Base-by-base conservation (phyloP, 2,888 invertebrate genomes). In the Agrypnus murinus region DNA sequence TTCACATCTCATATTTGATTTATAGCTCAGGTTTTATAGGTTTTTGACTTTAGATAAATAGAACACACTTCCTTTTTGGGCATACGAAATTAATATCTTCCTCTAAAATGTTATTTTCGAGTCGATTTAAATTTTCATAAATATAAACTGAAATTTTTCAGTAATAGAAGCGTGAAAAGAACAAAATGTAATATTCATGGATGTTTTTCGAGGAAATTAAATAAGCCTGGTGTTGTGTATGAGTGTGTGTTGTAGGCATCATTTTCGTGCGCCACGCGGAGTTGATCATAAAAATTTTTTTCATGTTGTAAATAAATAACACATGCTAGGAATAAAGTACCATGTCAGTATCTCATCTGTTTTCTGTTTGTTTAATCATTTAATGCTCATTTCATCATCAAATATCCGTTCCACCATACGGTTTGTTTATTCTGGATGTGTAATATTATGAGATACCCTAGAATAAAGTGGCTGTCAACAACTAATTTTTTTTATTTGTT, bases 401-500 rank as follows among this genome's bases (percentile, higher is more conserved):
- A 69, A 69, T 69, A 66, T 72, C 69, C 63, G 69, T 57, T 65
- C 36, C 62, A 57, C 36, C 62, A 57, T 57, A 58, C 46, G 53
- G 45, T 25, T 34, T 66, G 62, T 58, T 62, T 71, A 63, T 58
- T 65, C 38, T 57, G 40, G 40, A 63, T 57, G 40, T 15, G 46
- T 36, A 17, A 17, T 38, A 55, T n/a, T 36, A 46, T n/a, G 19
- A 46, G 43, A 31, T 10, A 57, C 9, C 5, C 25, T 40, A 10
- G 17, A 66, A 14, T 19, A 25, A 15, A 58, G 32, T 46, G 57
- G 36, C 14, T 45, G 46, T 55, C 45, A 60, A 60, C 43, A 40
- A 43, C 55, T 69, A 60, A 66, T 81, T 79, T 83, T 87, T 25
- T 25, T 25, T 25, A 5, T 25, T 88, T 88, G 88, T 91, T 86